phyloP scores from a whole-genome alignment of 2,888 invertebrate species.

The Leucoptera coffeella region DNA sequence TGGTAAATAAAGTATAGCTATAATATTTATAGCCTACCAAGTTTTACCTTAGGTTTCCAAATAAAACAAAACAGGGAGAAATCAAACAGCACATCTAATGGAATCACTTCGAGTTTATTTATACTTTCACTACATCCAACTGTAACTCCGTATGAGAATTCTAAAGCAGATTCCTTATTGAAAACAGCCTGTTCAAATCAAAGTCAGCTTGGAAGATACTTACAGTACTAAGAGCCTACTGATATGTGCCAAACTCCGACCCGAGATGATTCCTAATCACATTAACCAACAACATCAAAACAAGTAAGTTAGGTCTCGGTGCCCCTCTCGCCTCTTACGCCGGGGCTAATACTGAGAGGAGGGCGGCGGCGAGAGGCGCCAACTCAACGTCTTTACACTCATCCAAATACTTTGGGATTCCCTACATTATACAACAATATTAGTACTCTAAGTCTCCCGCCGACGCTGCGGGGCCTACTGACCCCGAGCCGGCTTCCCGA shows the following conservation, averaged over 20 bases:
- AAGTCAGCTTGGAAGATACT: conserved; percentile 45
- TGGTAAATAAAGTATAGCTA: too few species aligned
- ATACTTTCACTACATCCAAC: conserved; percentile 48
- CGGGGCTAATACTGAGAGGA: too few species aligned
- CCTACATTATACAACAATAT: conserved; percentile 30
- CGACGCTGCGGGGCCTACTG: too few species aligned
- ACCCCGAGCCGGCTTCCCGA: background rate
- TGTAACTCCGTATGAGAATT: conserved; percentile 33
- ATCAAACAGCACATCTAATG: conserved; percentile 35
- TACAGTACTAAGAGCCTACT: conserved; percentile 44
- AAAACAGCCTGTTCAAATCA: too few species aligned
- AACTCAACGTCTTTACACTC: too few species aligned
- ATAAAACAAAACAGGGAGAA: too few species aligned
- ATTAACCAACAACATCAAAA: conserved; percentile 51
- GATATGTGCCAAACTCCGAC: conserved; percentile 25
- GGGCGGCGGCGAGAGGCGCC: too few species aligned
- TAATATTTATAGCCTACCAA: too few species aligned
- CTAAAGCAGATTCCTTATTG: too few species aligned
- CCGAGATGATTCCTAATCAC: conserved; percentile 47
- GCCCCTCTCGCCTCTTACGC: too few species aligned
- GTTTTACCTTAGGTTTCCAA: conserved; percentile 8
- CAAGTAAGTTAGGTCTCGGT: too few species aligned
- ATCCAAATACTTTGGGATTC: conserved; percentile 19
- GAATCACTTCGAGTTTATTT: conserved; percentile 54
- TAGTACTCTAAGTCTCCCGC: conserved; percentile 48